Evolutionary conservation across 2,888 invertebrate genomes (phyloP).

Genomic region (Bibio marci): DNA sequence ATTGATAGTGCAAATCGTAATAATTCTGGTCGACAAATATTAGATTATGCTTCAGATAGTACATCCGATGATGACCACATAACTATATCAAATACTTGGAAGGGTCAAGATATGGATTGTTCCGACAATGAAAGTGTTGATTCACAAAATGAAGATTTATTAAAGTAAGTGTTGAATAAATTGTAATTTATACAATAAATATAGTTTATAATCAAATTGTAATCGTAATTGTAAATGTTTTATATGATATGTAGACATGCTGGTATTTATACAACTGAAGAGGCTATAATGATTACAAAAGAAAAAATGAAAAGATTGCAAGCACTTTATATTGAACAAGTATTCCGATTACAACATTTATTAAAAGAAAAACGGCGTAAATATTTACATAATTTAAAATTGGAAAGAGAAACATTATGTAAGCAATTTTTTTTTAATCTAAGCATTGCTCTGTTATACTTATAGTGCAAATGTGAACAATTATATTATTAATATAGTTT

Average conservation of each 20-base stretch:
- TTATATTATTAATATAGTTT: no score
- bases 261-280: constrained; percentile 76
- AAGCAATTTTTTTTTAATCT: constrained; percentile 18
- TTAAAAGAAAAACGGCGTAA: constrained; percentile 53
- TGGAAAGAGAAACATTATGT: constrained; percentile 68
- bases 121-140: constrained; percentile 65
- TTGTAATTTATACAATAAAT: not conserved
- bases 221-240: not conserved
- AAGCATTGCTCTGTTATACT: not conserved
- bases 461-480: not conserved
- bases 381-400: constrained; percentile 53
- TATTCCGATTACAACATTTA: constrained; percentile 52
- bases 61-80: constrained; percentile 42
- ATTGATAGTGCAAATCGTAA: constrained; percentile 35
- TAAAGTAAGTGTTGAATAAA: constrained; percentile 40
- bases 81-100: constrained; percentile 42
- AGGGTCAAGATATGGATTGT: constrained; percentile 44
- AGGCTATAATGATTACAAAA: constrained; percentile 60
- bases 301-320: constrained; percentile 61
- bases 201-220: not conserved
- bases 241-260: constrained; percentile 47
- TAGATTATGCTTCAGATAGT: constrained; percentile 59
- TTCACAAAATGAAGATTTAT: constrained; percentile 54
- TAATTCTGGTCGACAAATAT: constrained; percentile 35
- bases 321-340: constrained; percentile 66